Evolutionary conservation across 2,797 vertebrate genomes (phyloP).

Genomic region (Pseudocheirus occidentalis): DNA sequence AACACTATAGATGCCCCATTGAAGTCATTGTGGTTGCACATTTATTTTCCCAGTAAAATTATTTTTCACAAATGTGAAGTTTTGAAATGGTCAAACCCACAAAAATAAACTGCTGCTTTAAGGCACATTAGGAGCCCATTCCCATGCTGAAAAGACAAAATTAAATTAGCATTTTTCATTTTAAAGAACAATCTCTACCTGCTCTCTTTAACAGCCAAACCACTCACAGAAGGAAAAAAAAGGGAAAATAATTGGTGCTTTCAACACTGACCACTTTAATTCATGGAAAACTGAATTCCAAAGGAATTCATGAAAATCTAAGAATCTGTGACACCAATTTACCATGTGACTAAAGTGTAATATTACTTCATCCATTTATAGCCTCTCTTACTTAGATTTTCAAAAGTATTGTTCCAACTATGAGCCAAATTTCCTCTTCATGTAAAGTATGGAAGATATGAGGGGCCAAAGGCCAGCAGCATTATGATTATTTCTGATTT

Average conservation of each 20-base stretch:
- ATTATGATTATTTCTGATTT: background rate
- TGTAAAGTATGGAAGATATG: background rate
- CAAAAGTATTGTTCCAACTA: background rate
- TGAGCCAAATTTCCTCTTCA: background rate
- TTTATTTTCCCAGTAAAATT: slow-evolving; percentile 73
- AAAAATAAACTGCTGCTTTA: slow-evolving; percentile 72
- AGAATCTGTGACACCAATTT: slow-evolving; percentile 46
- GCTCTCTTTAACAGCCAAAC: slow-evolving; percentile 76
- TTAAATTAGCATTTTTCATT: slow-evolving; percentile 78
- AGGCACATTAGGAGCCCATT: slow-evolving; percentile 65
- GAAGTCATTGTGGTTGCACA: slow-evolving; percentile 67
- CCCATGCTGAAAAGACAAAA: slow-evolving; percentile 78
- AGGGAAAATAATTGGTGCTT: slow-evolving; percentile 6
- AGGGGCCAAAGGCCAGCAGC: background rate
- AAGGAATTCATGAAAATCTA: slow-evolving; percentile 53
- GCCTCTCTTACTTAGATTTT: slow-evolving; percentile 35
- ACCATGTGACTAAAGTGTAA: slow-evolving; percentile 2
- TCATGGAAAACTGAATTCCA: slow-evolving; percentile 69
- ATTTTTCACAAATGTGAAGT: slow-evolving; percentile 73
- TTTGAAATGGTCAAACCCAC: slow-evolving; percentile 74
- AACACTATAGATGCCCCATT: slow-evolving; percentile 54
- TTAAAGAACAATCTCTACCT: slow-evolving; percentile 75
- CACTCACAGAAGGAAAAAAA: slow-evolving; percentile 60
- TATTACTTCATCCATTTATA: background rate
- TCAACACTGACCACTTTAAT: slow-evolving; percentile 65